A percentile compares a stretch with the other conserved stretches of the same genome.
Evolutionary conservation across 2,797 vertebrate species (phyloP).

Genomic region (Chaunax sp.): DNA sequence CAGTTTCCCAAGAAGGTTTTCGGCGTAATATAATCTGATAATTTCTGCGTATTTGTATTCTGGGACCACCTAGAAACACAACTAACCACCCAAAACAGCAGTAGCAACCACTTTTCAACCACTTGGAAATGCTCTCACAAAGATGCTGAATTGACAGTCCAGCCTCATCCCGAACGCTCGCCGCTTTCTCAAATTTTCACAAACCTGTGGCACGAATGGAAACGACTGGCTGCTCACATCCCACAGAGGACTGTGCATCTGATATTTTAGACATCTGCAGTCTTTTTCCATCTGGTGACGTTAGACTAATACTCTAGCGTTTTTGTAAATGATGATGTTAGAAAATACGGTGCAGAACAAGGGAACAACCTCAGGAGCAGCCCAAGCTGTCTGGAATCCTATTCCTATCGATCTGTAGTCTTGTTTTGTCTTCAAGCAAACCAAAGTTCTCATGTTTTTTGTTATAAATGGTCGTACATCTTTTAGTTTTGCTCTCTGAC

Average conservation of each 20-base stretch:
- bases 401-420: not conserved
- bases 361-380: not conserved
- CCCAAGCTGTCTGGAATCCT: not conserved
- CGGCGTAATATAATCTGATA: not conserved
- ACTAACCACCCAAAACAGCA: too few relatives aligned
- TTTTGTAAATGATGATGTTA: too few relatives aligned
- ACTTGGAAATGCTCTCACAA: too few relatives aligned
- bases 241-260: slow-evolving; percentile 1
- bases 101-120: too few relatives aligned
- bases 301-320: not conserved
- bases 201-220: too few relatives aligned
- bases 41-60: too few relatives aligned
- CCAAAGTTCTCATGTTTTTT: slow-evolving; percentile 15
- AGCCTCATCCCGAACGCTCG: too few relatives aligned
- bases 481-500: slow-evolving; percentile 31
- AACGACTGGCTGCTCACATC: too few relatives aligned
- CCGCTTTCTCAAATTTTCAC: too few relatives aligned
- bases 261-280: not conserved
- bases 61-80: too few relatives aligned
- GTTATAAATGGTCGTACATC: slow-evolving; percentile 4
- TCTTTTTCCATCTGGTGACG: not conserved
- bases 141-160: too few relatives aligned
- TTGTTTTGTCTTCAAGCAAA: not conserved
- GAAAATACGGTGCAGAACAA: not conserved
- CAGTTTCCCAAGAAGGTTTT: not conserved